These are phyloP conservation scores for Drosophila maculinotata DNA, from an alignment of 2,888 invertebrate species.

Conservation along the genomic window DNA sequence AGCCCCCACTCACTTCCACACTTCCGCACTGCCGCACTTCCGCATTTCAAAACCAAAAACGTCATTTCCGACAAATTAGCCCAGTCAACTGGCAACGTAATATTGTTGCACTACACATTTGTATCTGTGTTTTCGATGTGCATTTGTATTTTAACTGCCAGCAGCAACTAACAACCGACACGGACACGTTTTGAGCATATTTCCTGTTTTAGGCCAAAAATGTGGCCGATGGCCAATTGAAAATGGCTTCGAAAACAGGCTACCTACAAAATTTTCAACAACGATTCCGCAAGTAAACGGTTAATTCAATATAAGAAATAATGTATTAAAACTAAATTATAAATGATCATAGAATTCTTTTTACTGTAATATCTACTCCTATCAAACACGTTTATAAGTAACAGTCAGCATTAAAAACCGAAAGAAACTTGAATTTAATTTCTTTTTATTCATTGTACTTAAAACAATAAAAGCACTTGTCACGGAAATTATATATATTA, in stretches of 20 bases:
- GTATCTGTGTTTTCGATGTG: slow-evolving; percentile 2
- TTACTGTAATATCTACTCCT: no score
- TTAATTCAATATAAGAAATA: background rate
- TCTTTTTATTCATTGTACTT: background rate
- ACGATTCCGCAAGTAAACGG: slow-evolving; percentile 32
- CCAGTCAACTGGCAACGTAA: slow-evolving; percentile 72
- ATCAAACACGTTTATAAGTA: no score
- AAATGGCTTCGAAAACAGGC: slow-evolving; percentile 8
- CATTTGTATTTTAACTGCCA: slow-evolving; percentile 43
- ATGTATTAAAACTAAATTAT: no score
- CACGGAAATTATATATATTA: slow-evolving; percentile 7
- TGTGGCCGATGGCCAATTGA: slow-evolving; percentile 30
- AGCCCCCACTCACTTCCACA: slow-evolving; percentile 3
- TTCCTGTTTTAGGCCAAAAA: slow-evolving; percentile 69
- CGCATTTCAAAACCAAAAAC: slow-evolving; percentile 66
- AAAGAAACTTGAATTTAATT: no score
- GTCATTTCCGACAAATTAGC: slow-evolving; percentile 80
- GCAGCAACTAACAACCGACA: slow-evolving; percentile 52
- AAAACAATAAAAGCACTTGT: background rate
- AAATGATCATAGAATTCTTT: no score
- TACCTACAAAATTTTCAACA: slow-evolving; percentile 60
- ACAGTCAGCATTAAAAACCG: no score
- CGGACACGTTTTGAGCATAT: slow-evolving; percentile 73
- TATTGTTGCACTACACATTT: slow-evolving; percentile 42
- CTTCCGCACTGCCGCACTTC: no score